phyloP scores from a whole-genome alignment of 2,888 invertebrate species.

The Zaprionus obscuricornis region DNA sequence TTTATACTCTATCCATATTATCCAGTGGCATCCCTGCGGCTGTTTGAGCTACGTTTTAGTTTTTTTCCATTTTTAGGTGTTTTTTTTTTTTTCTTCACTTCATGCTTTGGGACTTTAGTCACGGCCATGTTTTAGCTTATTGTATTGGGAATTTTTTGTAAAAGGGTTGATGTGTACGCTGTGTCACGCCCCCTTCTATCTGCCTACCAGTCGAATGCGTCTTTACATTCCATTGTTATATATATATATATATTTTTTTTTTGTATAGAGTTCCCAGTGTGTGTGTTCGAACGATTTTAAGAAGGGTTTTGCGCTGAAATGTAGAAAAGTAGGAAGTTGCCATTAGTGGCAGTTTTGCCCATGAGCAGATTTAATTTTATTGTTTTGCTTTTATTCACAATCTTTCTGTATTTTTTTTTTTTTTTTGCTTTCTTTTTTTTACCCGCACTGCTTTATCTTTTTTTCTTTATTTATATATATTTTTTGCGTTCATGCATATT shows the following conservation, averaged over 20 bases:
- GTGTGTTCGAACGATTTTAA: conserved; percentile 12
- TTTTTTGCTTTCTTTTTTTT: conserved; percentile 21
- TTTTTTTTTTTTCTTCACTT: conserved; percentile 45
- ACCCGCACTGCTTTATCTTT: not conserved
- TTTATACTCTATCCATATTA: conserved; percentile 33
- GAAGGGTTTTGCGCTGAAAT: conserved; percentile 32
- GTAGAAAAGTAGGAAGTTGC: conserved; percentile 50
- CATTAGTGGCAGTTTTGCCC: conserved; percentile 67
- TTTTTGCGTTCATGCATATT: conserved; percentile 18
- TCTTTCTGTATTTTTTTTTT: no score
- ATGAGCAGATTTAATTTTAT: conserved; percentile 80
- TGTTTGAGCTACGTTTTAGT: conserved; percentile 65
- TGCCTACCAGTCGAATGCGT: not conserved
- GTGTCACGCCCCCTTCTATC: no score
- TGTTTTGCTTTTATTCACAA: conserved; percentile 67
- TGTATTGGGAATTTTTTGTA: conserved; percentile 68
- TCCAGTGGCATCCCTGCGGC: conserved; percentile 55
- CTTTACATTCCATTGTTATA: conserved; percentile 58
- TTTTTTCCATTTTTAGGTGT: conserved; percentile 71
- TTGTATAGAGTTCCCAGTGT: conserved; percentile 61
- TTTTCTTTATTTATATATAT: conserved; percentile 26
- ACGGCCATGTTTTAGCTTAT: conserved; percentile 64
- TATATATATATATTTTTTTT: no score
- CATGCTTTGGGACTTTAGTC: conserved; percentile 53
- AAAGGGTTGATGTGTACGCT: conserved; percentile 52